phyloP scores from a whole-genome alignment of 2,113 vertebrate species.

The Scolopax mira region DNA sequence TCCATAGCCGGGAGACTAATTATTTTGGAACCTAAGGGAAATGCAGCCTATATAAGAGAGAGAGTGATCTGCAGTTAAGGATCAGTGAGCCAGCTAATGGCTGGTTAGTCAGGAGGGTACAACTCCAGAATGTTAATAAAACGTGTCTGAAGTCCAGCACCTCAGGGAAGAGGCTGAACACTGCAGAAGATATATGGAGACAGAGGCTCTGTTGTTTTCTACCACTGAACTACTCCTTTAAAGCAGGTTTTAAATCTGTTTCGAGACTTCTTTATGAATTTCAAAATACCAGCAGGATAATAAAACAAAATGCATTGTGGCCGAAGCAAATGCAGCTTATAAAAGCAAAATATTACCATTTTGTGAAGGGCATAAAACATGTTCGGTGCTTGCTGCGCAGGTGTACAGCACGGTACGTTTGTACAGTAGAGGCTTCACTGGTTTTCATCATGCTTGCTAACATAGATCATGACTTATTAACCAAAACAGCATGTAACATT shows the following conservation, averaged over 20 bases:
- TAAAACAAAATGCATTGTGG: background rate
- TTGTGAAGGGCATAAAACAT: background rate
- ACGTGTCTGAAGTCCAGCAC: slow-evolving; percentile 56
- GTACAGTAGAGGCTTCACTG: background rate
- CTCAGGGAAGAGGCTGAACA: slow-evolving; percentile 62
- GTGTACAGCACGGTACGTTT: background rate
- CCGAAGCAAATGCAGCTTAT: background rate
- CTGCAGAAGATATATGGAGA: slow-evolving; percentile 14
- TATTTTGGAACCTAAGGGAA: slow-evolving; percentile 73
- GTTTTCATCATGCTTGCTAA: background rate
- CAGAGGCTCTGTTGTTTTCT: slow-evolving; percentile 26
- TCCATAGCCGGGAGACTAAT: slow-evolving; percentile 70
- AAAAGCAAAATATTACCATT: background rate
- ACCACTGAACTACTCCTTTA: background rate
- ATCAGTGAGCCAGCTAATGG: slow-evolving; percentile 73
- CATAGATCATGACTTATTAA: slow-evolving; percentile 13
- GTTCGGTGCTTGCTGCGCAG: background rate
- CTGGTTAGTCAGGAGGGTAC: slow-evolving; percentile 71
- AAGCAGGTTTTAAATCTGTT: slow-evolving; percentile 12
- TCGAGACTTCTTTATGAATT: slow-evolving; percentile 21
- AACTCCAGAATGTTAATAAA: slow-evolving; percentile 73
- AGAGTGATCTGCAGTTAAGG: slow-evolving; percentile 71
- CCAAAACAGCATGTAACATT: background rate
- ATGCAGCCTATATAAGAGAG: slow-evolving; percentile 66
- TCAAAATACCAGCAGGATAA: background rate